A percentile compares a stretch with the other conserved stretches of the same genome.
Evolutionary conservation across 2,113 vertebrate genomes (phyloP).

Genomic region (Phyllostomus discolor): DNA sequence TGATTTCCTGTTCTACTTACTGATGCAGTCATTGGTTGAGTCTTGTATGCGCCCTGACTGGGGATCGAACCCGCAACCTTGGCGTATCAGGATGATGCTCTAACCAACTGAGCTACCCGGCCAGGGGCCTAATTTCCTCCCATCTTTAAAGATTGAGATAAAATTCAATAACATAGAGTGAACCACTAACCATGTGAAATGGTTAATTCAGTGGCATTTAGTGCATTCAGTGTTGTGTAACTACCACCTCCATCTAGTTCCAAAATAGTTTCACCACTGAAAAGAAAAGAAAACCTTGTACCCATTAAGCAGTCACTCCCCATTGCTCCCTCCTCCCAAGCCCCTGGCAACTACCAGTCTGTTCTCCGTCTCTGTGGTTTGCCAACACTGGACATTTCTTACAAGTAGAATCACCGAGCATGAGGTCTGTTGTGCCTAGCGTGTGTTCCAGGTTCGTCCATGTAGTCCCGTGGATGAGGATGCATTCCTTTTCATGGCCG

Average conservation of each 20-base stretch:
- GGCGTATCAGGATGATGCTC: too few species aligned
- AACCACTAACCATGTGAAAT: not conserved
- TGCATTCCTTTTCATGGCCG: not conserved
- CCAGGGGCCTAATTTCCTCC: not conserved
- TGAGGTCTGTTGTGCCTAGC: not conserved
- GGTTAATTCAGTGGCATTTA: not conserved
- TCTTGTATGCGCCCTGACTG: too few species aligned
- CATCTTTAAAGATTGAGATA: not conserved
- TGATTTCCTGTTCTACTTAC: too few species aligned
- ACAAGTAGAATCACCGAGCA: not conserved
- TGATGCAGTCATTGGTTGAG: too few species aligned
- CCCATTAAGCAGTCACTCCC: slow-evolving; percentile 8
- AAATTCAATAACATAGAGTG: not conserved
- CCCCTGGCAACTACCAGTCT: not conserved
- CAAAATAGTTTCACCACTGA: not conserved
- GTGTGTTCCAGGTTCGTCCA: not conserved
- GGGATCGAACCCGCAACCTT: too few species aligned
- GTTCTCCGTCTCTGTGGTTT: not conserved
- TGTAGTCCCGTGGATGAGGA: not conserved
- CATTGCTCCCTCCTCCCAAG: not conserved
- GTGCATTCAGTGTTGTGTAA: not conserved
- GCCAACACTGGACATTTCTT: not conserved
- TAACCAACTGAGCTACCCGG: too few species aligned
- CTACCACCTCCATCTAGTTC: not conserved
- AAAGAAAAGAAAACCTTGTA: slow-evolving; percentile 29